Evolutionary conservation across 1,140 invertebrate genomes (phyloP), one percentile per base, ranked within the genome.

Genomic region (Procambarus clarkii): DNA sequence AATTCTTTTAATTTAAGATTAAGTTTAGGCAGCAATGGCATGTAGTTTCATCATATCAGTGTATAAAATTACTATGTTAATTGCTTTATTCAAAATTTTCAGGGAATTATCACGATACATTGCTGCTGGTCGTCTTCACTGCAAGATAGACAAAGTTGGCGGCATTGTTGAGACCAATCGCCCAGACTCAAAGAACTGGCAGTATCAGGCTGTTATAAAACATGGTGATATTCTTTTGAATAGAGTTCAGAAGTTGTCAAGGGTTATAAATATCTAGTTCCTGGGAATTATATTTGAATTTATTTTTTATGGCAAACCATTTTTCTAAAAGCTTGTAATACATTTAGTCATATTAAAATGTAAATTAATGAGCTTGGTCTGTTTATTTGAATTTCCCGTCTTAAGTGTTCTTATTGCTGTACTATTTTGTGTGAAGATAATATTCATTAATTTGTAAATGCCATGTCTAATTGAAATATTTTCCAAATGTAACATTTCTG

Each of bases 151-250:
- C 95, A 97, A 98, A 93, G 93, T 93, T 88, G 95, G 95, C 79
- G 98, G 98, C 21, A 98, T 99, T 94, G 99, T 99, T 11, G 98
- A 99, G 95, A 99, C 99, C 48, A 99, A 98, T 95, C 95, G 98
- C 93, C 97, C 98, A 60, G 97, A 99, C 95, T 97, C 96, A 94
- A 98, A 99, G 95, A 98, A 99, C 95, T 97, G 97, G 95, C 96
- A 97, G 93, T 99, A 99, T 95, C 99, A 99, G 95, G 97, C 98
- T 7, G 98, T 98, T 93, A 98, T 99, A 87, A 99, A 99, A 94
- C 98, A 99, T 95, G 99, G 99, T 11, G 99, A 99, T 95, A 96
- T 99, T 84, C 96, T 99, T 4, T 96, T 99, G 64, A 99, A 99
- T 94, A 96, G 99, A 94, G 98, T 99, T 93, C 99, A 99, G 95